A percentile compares a stretch with the other conserved stretches of the same genome.
These are phyloP conservation scores for Cylas formicarius DNA, from an alignment of 1,140 invertebrate species.

Conservation along the genomic window DNA sequence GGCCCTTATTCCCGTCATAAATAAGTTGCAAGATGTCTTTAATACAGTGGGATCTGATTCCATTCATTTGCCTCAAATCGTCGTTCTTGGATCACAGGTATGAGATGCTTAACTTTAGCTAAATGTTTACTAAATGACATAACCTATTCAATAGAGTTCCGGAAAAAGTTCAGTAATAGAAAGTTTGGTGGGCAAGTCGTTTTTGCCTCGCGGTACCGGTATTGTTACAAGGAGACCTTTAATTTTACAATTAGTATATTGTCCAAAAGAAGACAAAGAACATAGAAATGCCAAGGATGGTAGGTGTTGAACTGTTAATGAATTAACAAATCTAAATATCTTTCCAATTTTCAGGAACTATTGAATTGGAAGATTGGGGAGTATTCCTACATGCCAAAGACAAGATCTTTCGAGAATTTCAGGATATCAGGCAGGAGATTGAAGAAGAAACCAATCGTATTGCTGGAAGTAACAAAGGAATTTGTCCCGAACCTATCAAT, in stretches of 20 bases:
- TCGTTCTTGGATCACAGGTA: slow-evolving; percentile 98
- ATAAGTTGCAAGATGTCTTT: slow-evolving; percentile 99
- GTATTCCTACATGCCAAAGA: slow-evolving; percentile 91
- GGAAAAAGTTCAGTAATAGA: slow-evolving; percentile 99
- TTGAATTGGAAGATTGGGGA: slow-evolving; percentile 90
- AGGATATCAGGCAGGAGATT: slow-evolving; percentile 88
- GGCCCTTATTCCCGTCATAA: slow-evolving; percentile 97
- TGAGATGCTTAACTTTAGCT: slow-evolving; percentile 8
- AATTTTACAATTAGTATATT: slow-evolving; percentile 88
- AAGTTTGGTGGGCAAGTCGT: slow-evolving; percentile 94
- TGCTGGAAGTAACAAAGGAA: slow-evolving; percentile 93
- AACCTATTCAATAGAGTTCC: slow-evolving; percentile 71
- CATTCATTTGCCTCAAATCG: slow-evolving; percentile 97
- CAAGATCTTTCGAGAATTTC: slow-evolving; percentile 86
- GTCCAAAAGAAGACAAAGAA: slow-evolving; percentile 81
- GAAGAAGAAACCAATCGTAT: slow-evolving; percentile 88
- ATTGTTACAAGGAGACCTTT: slow-evolving; percentile 95
- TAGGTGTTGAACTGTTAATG: slow-evolving; percentile 40
- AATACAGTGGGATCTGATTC: slow-evolving; percentile 97
- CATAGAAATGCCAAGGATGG: slow-evolving; percentile 78
- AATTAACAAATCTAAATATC: slow-evolving; percentile 11
- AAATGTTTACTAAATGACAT: slow-evolving; percentile 22
- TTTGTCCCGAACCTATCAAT: slow-evolving; percentile 92
- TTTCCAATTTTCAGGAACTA: slow-evolving; percentile 59
- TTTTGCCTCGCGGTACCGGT: slow-evolving; percentile 92